These are phyloP conservation scores for Bacillus rossius DNA, from an alignment of 1,140 invertebrate species.

Conservation along the genomic window DNA sequence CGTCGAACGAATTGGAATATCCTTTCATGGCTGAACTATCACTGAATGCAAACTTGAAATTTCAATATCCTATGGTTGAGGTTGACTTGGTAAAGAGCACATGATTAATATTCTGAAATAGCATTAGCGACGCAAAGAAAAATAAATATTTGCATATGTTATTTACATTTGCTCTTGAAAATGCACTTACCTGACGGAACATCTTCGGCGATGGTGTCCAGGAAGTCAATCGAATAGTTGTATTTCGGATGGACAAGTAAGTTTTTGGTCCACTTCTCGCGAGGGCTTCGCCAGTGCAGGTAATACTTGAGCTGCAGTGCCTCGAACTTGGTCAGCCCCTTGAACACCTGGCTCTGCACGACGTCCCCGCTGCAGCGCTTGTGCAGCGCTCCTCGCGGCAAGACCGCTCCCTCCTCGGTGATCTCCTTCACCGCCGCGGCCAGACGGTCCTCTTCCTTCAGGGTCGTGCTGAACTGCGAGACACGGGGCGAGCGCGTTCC, in stretches of 20 bases:
- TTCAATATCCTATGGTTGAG: no score
- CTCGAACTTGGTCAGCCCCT: conserved; percentile 54
- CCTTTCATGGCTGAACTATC: no score
- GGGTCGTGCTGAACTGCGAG: conserved; percentile 1
- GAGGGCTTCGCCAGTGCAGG: conserved; percentile 57
- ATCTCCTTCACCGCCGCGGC: conserved; percentile 61
- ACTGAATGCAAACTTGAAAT: no score
- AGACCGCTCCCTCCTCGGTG: conserved; percentile 57
- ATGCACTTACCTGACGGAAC: conserved; percentile 47
- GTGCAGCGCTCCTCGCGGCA: conserved; percentile 64
- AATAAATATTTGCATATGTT: no score
- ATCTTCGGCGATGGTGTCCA: conserved; percentile 63
- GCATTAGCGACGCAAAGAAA: no score
- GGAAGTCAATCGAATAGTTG: conserved; percentile 70
- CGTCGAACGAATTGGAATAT: no score
- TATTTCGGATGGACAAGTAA: conserved; percentile 59
- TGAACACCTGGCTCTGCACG: conserved; percentile 59
- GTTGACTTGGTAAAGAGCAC: no score
- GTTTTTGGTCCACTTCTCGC: conserved; percentile 65
- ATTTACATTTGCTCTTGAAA: no score
- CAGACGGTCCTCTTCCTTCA: conserved; percentile 73
- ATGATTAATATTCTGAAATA: no score
- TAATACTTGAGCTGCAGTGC: conserved; percentile 57
- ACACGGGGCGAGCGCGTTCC: no score
- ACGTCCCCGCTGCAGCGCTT: conserved; percentile 57